Base-by-base conservation (phyloP, 35 echinoderm and acorn worm genomes). In the Amphiura filiformis region DNA sequence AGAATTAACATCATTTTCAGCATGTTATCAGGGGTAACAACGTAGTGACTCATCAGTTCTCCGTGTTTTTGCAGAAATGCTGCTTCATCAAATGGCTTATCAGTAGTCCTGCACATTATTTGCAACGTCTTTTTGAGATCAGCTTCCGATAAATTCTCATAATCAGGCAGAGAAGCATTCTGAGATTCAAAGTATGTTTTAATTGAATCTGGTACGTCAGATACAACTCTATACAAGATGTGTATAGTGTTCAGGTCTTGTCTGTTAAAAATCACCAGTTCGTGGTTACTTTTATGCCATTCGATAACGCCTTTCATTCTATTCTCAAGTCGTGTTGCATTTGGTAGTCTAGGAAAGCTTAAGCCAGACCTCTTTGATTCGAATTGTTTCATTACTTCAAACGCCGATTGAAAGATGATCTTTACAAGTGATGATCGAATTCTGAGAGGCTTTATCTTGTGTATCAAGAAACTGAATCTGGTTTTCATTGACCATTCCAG, bases 1-100 rank as follows among this genome's bases (percentile, higher is more conserved):
- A 75, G 34, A 40, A 87, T 78, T 22, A 87, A 77, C 31, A 87
- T 39, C 85, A 87, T 87, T 65, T 87, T 87, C 75, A 87, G 36
- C 31, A 87, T 39, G 38, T 87, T 87, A 37, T 87, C 85, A 40
- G 85, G 85, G 9, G 85, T 87, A 11, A 87, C 23, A 38, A 65
- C 85, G 39, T 87, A 87, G 26, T 28, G 37, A 30, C 32, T 65
- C 2, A 38, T 36, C 20, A 75, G 57, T 32, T 35, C 31, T 31
- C 38, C 56, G 23, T 61, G 38, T 31, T 87, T 87, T 65, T 38
- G 39, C 13, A 18, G 15, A 52, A 20, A 20, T 52, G 44, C 44
- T 11, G 44, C 7, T 11, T 52, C 44, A 52, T 77, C 0, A 52
- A 87, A 87, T 39, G 7, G 64, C 38, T 78, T 65, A 22, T 37